Evolutionary conservation across 2,888 invertebrate species (phyloP), one percentile per base, ranked within the genome.

Genomic region (Cheilosia vernalis): DNA sequence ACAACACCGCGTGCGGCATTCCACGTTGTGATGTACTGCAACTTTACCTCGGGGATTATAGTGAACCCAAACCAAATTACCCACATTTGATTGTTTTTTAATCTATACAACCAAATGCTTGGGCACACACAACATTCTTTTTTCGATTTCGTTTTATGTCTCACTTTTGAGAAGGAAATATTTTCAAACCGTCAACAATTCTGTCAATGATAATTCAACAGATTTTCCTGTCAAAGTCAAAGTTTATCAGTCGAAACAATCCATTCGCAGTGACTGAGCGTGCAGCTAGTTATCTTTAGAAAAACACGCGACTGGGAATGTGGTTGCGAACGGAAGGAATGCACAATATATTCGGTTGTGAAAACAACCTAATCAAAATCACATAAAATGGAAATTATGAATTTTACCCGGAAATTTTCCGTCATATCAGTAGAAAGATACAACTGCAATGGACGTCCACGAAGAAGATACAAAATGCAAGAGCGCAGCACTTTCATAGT

Each of bases 371-470:
- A 79, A 85, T 76, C 80, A 85, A 85, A 85, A 64, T 72, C 81
- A 72, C 81, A 56, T 85, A 81, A 85, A 85, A 80, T 80, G 64
- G 44, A 76, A 80, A 85, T 77, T 77, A 85, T 85, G 76, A 80
- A 80, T 85, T 85, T 76, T 81, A 69, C 67, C 51, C 69, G 69
- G 74, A 80, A 76, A 80, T 74, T 61, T 40, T 64, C 61, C n/a
- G 56, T 44, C 64, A 61, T 79, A 69, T 73, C 69, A 69, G 74
- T 58, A 64, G 44, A 72, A 53, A 81, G 55, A 80, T 72, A 76
- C 55, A 56, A 10, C 1, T 21, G 27, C 17, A 53, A 64, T 49
- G 37, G 44, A 64, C 53, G 49, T 42, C 27, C 17, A 56, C 37
- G 37, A 73, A 63, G 17, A 33, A 24, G 44, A 47, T 56, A 61